Percentiles rank a stretch among this genome's conserved stretches.
phyloP scores from a whole-genome alignment of 2,888 invertebrate species.

The Cryptocheilus praepositus region DNA sequence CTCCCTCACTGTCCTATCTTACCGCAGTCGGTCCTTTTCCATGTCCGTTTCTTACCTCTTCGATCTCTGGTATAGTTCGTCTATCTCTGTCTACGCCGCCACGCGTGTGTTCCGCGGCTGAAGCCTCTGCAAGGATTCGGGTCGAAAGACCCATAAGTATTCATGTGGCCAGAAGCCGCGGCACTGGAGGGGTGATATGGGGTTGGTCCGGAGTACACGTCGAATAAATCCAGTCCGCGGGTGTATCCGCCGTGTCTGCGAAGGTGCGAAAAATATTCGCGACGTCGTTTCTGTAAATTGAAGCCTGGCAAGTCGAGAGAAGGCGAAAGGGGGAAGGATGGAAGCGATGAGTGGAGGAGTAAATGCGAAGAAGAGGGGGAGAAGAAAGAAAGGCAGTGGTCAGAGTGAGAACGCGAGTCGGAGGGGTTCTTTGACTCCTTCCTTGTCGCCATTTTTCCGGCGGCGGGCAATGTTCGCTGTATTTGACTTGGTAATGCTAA shows the following conservation, averaged over 20 bases:
- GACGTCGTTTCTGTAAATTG: conserved; percentile 57
- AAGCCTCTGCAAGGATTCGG: conserved; percentile 44
- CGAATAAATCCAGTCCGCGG: conserved; percentile 51
- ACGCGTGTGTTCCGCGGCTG: conserved; percentile 12
- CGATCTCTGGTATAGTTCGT: neutral
- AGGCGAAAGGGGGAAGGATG: conserved; percentile 11
- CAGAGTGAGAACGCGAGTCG: conserved; percentile 17
- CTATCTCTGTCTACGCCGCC: conserved; percentile 5
- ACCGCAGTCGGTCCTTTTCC: conserved; percentile 21
- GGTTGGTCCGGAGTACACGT: conserved; percentile 23
- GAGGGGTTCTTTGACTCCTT: conserved; percentile 64
- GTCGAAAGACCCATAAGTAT: conserved; percentile 62
- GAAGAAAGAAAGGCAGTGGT: conserved; percentile 11
- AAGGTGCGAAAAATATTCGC: conserved; percentile 41
- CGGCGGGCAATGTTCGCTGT: conserved; percentile 59
- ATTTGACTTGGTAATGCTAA: conserved; percentile 74
- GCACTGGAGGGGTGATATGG: too few relatives aligned
- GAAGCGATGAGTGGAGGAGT: conserved; percentile 19
- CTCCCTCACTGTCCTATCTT: neutral
- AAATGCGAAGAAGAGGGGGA: conserved; percentile 14
- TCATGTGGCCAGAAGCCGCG: conserved; percentile 27
- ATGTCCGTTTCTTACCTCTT: conserved; percentile 21
- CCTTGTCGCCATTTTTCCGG: conserved; percentile 62
- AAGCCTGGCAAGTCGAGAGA: conserved; percentile 26
- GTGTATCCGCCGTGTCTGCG: conserved; percentile 8